Evolutionary conservation across 2,888 invertebrate genomes (phyloP), one percentile per base, ranked within the genome.

Genomic region (Priocnemis perturbator): DNA sequence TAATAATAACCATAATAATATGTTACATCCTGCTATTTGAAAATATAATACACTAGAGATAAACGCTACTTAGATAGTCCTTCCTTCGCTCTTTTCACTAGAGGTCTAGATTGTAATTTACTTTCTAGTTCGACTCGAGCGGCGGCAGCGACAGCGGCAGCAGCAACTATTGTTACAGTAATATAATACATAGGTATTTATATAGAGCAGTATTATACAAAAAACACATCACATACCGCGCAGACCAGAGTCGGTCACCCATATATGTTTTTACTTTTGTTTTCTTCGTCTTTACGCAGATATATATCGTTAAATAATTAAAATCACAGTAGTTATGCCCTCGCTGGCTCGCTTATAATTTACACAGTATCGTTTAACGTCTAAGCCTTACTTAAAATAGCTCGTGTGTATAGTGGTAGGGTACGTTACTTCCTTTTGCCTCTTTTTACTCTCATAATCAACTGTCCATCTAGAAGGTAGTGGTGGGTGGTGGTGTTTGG

Each of bases 241-340:
- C 85, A 83, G 78, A 81, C 83, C 86, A 81, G 78, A 79, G 79
- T 81, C 83, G 85, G 81, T 82, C 83, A 69, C 71, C 63, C 70
- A 75, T 82, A 82, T 79, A 79, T 83, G 76, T 83, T 82, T 72
- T 74, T 75, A 76, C 67, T 82, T 76, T 82, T 81, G 78, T 78
- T 74, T 72, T 77, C 69, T 61, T 73, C 69, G 53, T 78, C 59
- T 74, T 71, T 76, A 77, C 76, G 78, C 71, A 75, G 64, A 72
- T 82, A 82, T 80, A 70, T 87, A 89, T 88, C 85, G 85, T 88
- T 89, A 89, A 89, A 89, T 89, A 89, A 88, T 89, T 89, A 89
- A 89, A 89, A 89, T 89, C 88, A 89, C 89, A 89, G 89, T 89
- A 89, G 88, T 89, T 87, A 88, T 88, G 89, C 88, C 88, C 85